A percentile compares a stretch with the other conserved stretches of the same genome.
Conservation (phyloP, 1,140 invertebrate genomes). For the Vollenhovia emeryi region DNA sequence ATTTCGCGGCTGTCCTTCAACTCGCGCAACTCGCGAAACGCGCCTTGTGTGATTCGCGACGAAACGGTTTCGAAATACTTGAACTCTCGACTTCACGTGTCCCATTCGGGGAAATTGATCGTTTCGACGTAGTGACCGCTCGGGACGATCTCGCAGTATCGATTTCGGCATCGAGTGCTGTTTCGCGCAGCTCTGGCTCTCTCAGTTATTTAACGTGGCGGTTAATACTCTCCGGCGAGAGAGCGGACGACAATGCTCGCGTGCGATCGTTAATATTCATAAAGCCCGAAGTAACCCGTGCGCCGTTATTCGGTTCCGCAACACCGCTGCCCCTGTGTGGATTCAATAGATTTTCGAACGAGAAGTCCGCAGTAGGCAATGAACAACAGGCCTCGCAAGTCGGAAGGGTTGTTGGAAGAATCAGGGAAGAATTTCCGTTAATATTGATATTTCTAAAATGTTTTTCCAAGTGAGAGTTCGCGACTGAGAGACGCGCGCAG, state of each 20-base stretch:
- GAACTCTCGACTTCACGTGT: neutral
- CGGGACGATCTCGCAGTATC: neutral
- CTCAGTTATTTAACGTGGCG: conserved; percentile 6
- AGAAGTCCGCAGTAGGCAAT: neutral
- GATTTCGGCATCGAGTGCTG: neutral
- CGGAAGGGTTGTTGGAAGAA: neutral
- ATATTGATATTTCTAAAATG: neutral
- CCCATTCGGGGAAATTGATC: neutral
- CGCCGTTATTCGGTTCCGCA: conserved; percentile 40
- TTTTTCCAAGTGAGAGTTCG: neutral
- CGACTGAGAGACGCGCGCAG: neutral
- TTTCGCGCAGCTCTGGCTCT: neutral
- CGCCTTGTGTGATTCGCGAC: neutral
- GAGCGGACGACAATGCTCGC: conserved; percentile 3
- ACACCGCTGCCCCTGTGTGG: neutral
- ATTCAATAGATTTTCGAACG: conserved; percentile 16
- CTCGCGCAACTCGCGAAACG: neutral
- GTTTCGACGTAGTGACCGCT: neutral
- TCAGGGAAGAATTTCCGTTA: neutral
- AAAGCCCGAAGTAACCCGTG: conserved; percentile 46
- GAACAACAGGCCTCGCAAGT: neutral
- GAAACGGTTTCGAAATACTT: neutral
- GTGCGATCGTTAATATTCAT: conserved; percentile 67
- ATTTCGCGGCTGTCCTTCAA: neutral
- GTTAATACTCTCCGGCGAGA: conserved; percentile 41